These are phyloP conservation scores for Pachyramphus minor DNA, from an alignment of 2,113 vertebrate species.

Conservation along the genomic window DNA sequence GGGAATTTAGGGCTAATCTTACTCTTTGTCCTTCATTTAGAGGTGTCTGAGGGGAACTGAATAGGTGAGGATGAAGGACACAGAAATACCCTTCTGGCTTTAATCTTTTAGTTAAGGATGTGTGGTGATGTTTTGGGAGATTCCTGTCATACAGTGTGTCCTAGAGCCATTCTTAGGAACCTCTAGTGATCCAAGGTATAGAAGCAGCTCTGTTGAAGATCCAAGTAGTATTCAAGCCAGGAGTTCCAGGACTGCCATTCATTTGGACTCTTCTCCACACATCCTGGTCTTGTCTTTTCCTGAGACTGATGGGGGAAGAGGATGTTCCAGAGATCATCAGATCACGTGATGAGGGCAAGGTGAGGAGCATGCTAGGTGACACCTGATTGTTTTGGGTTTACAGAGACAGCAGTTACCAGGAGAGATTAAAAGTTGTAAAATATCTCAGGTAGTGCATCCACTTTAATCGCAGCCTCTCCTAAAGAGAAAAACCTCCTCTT, in stretches of 20 bases:
- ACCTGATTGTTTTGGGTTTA: not conserved
- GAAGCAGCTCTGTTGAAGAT: not conserved
- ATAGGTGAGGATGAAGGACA: not conserved
- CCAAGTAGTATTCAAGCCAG: not conserved
- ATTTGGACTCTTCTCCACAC: not conserved
- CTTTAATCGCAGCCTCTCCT: not conserved
- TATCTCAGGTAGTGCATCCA: not conserved
- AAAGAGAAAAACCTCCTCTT: no score
- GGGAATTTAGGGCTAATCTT: not conserved
- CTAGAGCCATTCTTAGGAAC: not conserved
- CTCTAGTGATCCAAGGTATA: not conserved
- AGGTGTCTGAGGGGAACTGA: not conserved
- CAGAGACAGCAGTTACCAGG: not conserved
- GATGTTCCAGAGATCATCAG: not conserved
- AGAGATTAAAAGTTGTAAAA: not conserved
- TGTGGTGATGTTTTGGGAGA: not conserved
- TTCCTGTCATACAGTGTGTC: not conserved
- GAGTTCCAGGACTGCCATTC: not conserved
- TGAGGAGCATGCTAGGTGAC: not conserved
- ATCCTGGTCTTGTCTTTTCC: not conserved
- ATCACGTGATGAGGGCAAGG: not conserved
- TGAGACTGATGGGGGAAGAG: not conserved
- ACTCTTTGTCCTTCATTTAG: not conserved
- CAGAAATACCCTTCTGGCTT: not conserved
- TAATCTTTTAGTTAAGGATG: not conserved